These are phyloP conservation scores for Tupaia tana DNA, from an alignment of 2,113 vertebrate species.

Conservation along the genomic window DNA sequence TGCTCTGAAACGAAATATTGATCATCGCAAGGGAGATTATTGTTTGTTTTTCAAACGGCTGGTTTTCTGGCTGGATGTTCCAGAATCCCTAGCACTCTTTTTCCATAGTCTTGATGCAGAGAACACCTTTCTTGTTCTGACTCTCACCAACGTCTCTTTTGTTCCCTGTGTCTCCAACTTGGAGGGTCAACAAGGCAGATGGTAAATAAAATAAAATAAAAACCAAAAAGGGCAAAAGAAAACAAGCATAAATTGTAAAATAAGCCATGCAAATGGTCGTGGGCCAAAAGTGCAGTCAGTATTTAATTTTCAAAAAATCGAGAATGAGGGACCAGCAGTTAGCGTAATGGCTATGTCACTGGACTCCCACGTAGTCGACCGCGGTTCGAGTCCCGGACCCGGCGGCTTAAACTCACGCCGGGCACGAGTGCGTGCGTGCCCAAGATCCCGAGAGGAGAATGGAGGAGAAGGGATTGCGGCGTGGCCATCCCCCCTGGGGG, in stretches of 20 bases:
- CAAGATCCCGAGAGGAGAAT: no score
- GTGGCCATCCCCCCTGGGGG: no score
- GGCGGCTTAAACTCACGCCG: no score
- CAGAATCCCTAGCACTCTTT: slow-evolving; percentile 42
- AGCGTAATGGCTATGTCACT: no score
- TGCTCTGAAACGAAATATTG: not conserved
- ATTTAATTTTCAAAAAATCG: no score
- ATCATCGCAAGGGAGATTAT: not conserved
- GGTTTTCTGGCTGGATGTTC: slow-evolving; percentile 51
- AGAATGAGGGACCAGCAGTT: no score
- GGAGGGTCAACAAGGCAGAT: not conserved
- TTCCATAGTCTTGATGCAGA: slow-evolving; percentile 47
- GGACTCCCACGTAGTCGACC: no score
- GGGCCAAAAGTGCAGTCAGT: not conserved
- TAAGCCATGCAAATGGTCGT: not conserved
- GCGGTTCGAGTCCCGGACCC: no score
- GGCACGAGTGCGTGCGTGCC: no score
- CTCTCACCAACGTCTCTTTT: slow-evolving; percentile 45
- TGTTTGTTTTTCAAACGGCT: not conserved
- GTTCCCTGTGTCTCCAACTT: slow-evolving; percentile 11
- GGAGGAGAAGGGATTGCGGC: no score
- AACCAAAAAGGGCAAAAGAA: not conserved
- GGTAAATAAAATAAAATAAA: no score
- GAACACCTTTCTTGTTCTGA: slow-evolving; percentile 38
- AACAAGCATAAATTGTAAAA: not conserved